A percentile compares a stretch with the other conserved stretches of the same genome.
These are phyloP conservation scores for Kryphioiulus occultus DNA, from an alignment of 2,888 invertebrate genomes.

Conservation along the genomic window DNA sequence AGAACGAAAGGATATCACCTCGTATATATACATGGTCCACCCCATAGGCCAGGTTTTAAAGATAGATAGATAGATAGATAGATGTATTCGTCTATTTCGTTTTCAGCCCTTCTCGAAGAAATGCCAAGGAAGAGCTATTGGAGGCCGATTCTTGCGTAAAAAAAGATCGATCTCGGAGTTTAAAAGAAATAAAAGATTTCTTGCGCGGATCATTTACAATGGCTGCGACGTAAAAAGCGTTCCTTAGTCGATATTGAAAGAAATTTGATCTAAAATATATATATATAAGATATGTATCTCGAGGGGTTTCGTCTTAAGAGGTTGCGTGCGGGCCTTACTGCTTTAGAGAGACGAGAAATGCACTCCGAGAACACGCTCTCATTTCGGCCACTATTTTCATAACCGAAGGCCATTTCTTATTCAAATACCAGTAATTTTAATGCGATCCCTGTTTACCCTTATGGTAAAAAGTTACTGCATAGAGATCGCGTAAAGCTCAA, in stretches of 20 bases:
- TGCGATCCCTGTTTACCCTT: too few species aligned
- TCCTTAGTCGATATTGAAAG: conserved; percentile 4
- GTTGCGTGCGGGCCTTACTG: neutral
- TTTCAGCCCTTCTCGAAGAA: neutral
- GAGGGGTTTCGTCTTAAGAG: neutral
- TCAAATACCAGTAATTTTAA: neutral
- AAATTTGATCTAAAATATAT: neutral
- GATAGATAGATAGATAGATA: neutral
- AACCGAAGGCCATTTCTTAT: neutral
- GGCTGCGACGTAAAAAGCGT: neutral
- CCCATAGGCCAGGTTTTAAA: neutral
- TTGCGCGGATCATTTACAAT: conserved; percentile 21
- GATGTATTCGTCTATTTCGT: neutral
- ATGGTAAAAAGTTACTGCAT: neutral
- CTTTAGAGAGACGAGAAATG: neutral
- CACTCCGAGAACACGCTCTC: neutral
- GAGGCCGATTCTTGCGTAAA: neutral
- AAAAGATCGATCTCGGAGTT: neutral
- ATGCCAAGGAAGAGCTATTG: too few species aligned
- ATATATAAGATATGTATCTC: neutral
- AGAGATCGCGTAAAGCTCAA: neutral
- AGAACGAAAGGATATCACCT: neutral
- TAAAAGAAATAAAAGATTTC: conserved; percentile 33
- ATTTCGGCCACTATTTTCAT: neutral
- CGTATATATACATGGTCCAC: neutral